phyloP scores from a whole-genome alignment of 2,113 vertebrate species.

The Anguilla japonica region DNA sequence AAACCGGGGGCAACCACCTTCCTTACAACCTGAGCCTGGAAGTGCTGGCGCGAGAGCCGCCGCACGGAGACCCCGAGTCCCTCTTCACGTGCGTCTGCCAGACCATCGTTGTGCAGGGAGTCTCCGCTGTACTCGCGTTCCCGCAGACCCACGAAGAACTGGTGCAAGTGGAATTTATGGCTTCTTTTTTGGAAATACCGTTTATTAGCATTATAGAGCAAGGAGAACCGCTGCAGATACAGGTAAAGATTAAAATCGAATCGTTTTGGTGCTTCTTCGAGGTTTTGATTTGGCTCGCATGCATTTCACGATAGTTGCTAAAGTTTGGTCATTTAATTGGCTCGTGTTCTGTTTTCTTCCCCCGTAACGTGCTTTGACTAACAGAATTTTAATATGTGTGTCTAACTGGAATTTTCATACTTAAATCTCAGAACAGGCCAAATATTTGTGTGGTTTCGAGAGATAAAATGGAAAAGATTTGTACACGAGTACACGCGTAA shows the following conservation, averaged over 20 bases:
- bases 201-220: slow-evolving; percentile 80
- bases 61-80: slow-evolving; percentile 76
- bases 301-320: not conserved
- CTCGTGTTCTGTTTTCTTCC: not conserved
- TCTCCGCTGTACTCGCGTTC: slow-evolving; percentile 81
- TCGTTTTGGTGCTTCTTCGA: not conserved
- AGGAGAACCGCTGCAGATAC: slow-evolving; percentile 71
- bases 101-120: slow-evolving; percentile 74
- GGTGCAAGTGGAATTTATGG: slow-evolving; percentile 83
- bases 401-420: not conserved
- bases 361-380: too few species aligned
- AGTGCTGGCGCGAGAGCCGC: slow-evolving; percentile 60
- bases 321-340: not conserved
- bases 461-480: not conserved
- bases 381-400: not conserved
- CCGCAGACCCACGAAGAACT: slow-evolving; percentile 82
- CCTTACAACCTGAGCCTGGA: slow-evolving; percentile 82
- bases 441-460: not conserved
- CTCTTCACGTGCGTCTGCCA: slow-evolving; percentile 76
- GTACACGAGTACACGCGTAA: not conserved
- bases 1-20: slow-evolving; percentile 58
- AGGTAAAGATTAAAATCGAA: slow-evolving; percentile 63
- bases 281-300: not conserved
- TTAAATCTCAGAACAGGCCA: not conserved
- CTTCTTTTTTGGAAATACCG: slow-evolving; percentile 79